These are phyloP conservation scores for Hirtodrosophila confusa DNA, from an alignment of 2,888 invertebrate genomes.

Conservation along the genomic window DNA sequence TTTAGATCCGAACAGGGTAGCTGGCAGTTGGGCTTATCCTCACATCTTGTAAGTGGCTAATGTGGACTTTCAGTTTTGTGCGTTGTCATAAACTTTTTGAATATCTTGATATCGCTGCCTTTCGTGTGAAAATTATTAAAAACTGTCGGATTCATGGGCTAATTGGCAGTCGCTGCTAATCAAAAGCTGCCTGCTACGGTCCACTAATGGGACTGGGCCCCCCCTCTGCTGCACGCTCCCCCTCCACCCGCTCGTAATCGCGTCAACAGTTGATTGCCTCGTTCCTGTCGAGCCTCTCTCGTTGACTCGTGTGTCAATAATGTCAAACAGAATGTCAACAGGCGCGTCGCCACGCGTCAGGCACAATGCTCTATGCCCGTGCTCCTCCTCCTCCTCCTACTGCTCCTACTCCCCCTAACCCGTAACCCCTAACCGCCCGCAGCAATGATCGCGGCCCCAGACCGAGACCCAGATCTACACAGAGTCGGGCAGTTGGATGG, in stretches of 20 bases:
- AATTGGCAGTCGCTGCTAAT: conserved; percentile 49
- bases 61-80: not conserved
- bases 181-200: conserved; percentile 38
- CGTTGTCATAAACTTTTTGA: conserved; percentile 62
- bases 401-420: not conserved
- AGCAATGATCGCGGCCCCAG: conserved; percentile 47
- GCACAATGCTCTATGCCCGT: conserved; percentile 33
- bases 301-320: conserved; percentile 76
- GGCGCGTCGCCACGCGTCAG: conserved; percentile 72
- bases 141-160: conserved; percentile 29
- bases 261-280: conserved; percentile 36
- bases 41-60: no score
- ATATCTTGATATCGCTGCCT: conserved; percentile 52
- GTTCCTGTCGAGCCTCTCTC: conserved; percentile 14
- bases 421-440: conserved; percentile 5
- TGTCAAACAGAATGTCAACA: conserved; percentile 75
- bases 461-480: conserved; percentile 23
- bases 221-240: not conserved
- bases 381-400: not conserved
- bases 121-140: conserved; percentile 41
- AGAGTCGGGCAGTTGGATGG: conserved; percentile 24
- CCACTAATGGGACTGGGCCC: no score
- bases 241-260: conserved; percentile 7
- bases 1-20: no score
- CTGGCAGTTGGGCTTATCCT: no score